Evolutionary conservation across 2,888 invertebrate species (phyloP).

Genomic region (Heliothis peltigera): DNA sequence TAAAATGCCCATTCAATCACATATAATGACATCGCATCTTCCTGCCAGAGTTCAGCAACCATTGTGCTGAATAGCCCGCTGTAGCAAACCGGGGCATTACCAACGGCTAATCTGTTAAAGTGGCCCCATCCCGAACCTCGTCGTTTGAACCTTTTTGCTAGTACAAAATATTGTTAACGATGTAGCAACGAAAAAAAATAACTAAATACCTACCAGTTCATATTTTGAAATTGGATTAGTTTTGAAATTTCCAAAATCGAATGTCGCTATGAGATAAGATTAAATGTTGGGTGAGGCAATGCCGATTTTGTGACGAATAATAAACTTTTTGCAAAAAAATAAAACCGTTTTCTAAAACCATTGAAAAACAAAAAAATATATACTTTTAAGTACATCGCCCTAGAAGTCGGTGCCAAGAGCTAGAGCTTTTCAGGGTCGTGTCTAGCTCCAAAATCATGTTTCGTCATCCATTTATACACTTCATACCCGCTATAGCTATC

Average conservation of each 20-base stretch:
- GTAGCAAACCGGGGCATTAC: slow-evolving; percentile 76
- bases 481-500: too few relatives aligned
- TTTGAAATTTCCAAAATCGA: neutral
- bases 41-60: slow-evolving; percentile 60
- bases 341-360: too few relatives aligned
- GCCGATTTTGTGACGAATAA: neutral
- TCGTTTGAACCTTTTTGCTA: slow-evolving; percentile 68
- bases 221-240: slow-evolving; percentile 21
- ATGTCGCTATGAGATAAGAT: neutral
- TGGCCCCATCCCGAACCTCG: slow-evolving; percentile 69
- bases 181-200: slow-evolving; percentile 21
- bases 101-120: slow-evolving; percentile 79
- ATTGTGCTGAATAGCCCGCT: slow-evolving; percentile 65
- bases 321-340: neutral
- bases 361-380: too few relatives aligned
- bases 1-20: slow-evolving; percentile 72
- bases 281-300: neutral
- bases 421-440: too few relatives aligned
- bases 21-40: slow-evolving; percentile 70
- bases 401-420: too few relatives aligned
- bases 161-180: slow-evolving; percentile 64
- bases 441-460: too few relatives aligned
- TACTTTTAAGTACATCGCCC: too few relatives aligned
- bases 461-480: too few relatives aligned
- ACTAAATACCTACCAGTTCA: slow-evolving; percentile 27